Evolutionary conservation across 2,113 vertebrate species (phyloP).

Genomic region (Sorex fumeus): DNA sequence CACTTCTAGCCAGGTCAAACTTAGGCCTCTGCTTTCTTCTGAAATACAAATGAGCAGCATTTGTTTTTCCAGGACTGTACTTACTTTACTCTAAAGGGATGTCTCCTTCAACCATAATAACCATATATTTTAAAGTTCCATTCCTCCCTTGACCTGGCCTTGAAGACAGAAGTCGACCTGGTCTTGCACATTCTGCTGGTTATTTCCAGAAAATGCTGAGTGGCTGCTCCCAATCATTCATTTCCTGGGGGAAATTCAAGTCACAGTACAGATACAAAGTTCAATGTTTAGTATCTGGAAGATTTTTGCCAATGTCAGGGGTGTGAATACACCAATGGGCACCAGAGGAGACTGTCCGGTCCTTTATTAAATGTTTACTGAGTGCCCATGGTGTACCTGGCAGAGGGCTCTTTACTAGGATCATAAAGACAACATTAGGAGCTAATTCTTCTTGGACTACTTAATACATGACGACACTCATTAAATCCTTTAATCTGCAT

Average conservation of each 20-base stretch:
- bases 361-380: not conserved
- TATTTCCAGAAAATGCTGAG: slow-evolving; percentile 16
- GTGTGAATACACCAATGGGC: not conserved
- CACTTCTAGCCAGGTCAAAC: not conserved
- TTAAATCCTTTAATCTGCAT: not conserved
- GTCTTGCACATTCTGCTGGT: not conserved
- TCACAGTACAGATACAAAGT: slow-evolving; percentile 37
- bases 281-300: not conserved
- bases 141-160: slow-evolving; percentile 40
- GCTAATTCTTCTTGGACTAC: not conserved
- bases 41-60: slow-evolving; percentile 48
- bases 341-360: not conserved
- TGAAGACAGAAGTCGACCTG: not conserved
- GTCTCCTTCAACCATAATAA: slow-evolving; percentile 27
- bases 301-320: slow-evolving; percentile 58
- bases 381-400: slow-evolving; percentile 12
- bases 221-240: slow-evolving; percentile 17
- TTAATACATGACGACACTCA: not conserved
- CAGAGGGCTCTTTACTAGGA: not conserved
- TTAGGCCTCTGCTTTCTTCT: slow-evolving; percentile 24
- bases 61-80: slow-evolving; percentile 13
- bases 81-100: slow-evolving; percentile 19
- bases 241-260: slow-evolving; percentile 46
- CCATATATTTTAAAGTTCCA: slow-evolving; percentile 28
- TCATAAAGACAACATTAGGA: not conserved